Evolutionary conservation across 2,113 vertebrate species (phyloP), one percentile per base, ranked within the genome.

Genomic region (Marcusenius ussheri): DNA sequence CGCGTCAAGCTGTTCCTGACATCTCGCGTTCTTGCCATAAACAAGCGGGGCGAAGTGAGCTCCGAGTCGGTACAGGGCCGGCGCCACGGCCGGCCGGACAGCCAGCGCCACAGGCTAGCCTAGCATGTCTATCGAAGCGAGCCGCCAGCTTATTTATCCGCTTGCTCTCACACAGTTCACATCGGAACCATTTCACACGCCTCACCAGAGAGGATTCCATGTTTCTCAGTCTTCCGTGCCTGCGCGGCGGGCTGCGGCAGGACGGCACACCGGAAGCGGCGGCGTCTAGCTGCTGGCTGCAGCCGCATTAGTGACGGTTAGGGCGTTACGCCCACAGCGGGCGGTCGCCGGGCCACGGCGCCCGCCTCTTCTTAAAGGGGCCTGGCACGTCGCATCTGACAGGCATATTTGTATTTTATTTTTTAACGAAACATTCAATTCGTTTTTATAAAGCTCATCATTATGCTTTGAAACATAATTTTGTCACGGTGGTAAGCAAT

Each of bases 141-240:
- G 74, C 35, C 74, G 35, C 27, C 62, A 31, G 74, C 1, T 80
- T 80, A 80, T 80, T 19, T 27, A 15, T 70, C 62, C n/a, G 62
- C n/a, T 70, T 70, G 62, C 4, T 80, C 15, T 42, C 35, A 80
- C 15, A 80, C 74, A 17, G 1, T 21, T 62, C 27, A 53, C 15
- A 62, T 66, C 21, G 62, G 47, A 83, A n/a, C 9, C 6, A n/a
- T 51, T 53, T 39, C 5, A 39, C 2, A 42, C 77, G 47, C 87
- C 88, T 90, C 87, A 90, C 90, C 90, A 88, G 88, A 89, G 90
- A 85, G 45, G 90, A 86, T 50, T 90, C 90, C 90, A 90, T 90
- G 27, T 66, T 47, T 51, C 31, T 27, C 21, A 46, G 31, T 58
- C 89, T 27, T 83, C 77, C 50, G 49, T 58, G 80, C 21, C 51